phyloP scores from a whole-genome alignment of 1,140 invertebrate species.

The Penaeus vannamei region DNA sequence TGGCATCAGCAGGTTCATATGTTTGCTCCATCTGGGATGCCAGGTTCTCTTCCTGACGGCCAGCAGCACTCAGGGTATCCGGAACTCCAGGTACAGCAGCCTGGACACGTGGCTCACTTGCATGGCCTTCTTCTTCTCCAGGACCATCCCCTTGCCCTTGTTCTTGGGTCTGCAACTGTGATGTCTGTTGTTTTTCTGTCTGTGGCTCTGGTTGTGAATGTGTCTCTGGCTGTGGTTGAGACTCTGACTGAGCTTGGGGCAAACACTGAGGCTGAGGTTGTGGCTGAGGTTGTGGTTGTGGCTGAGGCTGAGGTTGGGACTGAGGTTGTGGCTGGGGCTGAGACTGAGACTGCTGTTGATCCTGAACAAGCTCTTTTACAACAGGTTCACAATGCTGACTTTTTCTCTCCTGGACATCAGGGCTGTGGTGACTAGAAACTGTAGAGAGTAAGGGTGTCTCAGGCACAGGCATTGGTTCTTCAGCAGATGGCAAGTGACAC shows the following conservation, averaged over 20 bases:
- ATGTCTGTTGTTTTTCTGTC: neutral
- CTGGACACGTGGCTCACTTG: slow-evolving; percentile 34
- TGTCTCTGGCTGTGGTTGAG: slow-evolving; percentile 34
- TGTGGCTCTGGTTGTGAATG: slow-evolving; percentile 27
- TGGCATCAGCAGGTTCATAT: slow-evolving; percentile 49
- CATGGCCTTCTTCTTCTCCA: slow-evolving; percentile 14
- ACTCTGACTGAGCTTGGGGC: neutral
- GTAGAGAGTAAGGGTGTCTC: slow-evolving; percentile 46
- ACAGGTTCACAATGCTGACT: slow-evolving; percentile 44
- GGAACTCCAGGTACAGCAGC: slow-evolving; percentile 36
- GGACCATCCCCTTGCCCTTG: neutral
- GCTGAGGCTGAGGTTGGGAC: slow-evolving; percentile 26
- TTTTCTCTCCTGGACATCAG: slow-evolving; percentile 51
- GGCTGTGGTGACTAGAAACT: slow-evolving; percentile 61
- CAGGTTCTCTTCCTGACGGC: slow-evolving; percentile 51
- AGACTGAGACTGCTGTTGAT: slow-evolving; percentile 36
- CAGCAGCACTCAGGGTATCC: slow-evolving; percentile 45
- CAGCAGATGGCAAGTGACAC: slow-evolving; percentile 55
- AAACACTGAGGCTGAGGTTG: neutral
- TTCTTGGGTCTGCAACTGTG: neutral
- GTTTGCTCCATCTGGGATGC: slow-evolving; percentile 58
- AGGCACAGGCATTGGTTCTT: slow-evolving; percentile 47
- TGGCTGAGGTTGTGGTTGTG: neutral
- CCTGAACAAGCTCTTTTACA: slow-evolving; percentile 43
- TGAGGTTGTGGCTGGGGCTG: slow-evolving; percentile 31